Percentiles rank a stretch among this genome's conserved stretches.
These are phyloP conservation scores for Drosophila longiperda DNA, from an alignment of 2,888 invertebrate genomes.

Conservation along the genomic window DNA sequence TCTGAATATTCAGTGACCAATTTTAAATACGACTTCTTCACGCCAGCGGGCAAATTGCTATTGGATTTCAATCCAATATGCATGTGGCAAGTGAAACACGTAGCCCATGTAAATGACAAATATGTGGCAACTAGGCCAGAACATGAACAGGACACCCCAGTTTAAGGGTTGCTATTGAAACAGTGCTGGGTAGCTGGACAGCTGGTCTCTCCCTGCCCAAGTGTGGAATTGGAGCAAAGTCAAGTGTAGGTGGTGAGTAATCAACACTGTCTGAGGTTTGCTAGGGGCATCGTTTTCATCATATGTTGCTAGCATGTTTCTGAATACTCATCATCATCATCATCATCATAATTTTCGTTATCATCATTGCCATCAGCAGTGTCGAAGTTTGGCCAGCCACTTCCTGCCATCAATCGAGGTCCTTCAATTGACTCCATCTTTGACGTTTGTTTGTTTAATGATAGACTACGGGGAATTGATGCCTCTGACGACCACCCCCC, in stretches of 20 bases:
- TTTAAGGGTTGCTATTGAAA: background rate
- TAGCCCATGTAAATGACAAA: background rate
- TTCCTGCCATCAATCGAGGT: constrained; percentile 4
- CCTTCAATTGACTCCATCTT: constrained; percentile 26
- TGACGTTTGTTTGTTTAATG: constrained; percentile 47
- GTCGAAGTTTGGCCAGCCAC: constrained; percentile 26
- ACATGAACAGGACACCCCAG: constrained; percentile 24
- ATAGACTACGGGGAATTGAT: constrained; percentile 38
- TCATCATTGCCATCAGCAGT: background rate
- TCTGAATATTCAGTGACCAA: background rate
- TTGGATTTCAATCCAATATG: background rate
- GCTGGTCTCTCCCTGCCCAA: background rate
- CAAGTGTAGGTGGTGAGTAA: background rate
- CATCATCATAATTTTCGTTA: constrained; percentile 12
- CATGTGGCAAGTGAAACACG: background rate
- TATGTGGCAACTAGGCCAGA: constrained; percentile 6
- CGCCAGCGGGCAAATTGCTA: background rate
- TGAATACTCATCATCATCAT: constrained; percentile 22
- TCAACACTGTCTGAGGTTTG: background rate
- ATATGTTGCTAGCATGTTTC: constrained; percentile 3
- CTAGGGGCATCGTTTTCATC: constrained; percentile 25
- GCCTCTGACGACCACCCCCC: constrained; percentile 11
- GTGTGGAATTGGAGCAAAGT: background rate
- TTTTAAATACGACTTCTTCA: background rate
- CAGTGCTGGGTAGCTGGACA: too few relatives aligned